Evolutionary conservation across 2,888 invertebrate species (phyloP).

Genomic region (Cryptocheilus praepositus): DNA sequence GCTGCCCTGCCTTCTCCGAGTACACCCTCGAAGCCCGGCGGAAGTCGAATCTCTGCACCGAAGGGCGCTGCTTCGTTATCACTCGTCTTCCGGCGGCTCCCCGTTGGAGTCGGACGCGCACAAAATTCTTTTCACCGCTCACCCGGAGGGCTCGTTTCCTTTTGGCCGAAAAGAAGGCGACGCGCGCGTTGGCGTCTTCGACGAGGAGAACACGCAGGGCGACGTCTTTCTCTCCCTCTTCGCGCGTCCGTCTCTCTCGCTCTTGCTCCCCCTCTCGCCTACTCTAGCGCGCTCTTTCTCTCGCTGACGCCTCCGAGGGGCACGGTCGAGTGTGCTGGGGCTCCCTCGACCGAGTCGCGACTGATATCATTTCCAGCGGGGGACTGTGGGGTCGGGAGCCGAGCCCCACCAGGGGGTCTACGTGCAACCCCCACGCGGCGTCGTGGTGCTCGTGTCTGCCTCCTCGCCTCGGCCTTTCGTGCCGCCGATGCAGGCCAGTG

Average conservation of each 20-base stretch:
- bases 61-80: too few relatives aligned
- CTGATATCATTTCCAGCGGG: slow-evolving; percentile 72
- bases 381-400: slow-evolving; percentile 66
- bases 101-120: too few relatives aligned
- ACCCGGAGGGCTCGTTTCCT: too few relatives aligned
- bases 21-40: too few relatives aligned
- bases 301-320: slow-evolving; percentile 39
- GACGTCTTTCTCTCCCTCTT: slow-evolving; percentile 8
- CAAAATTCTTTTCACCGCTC: too few relatives aligned
- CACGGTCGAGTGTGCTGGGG: slow-evolving; percentile 52
- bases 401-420: slow-evolving; percentile 71
- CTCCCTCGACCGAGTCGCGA: slow-evolving; percentile 71
- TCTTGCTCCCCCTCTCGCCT: not conserved
- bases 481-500: slow-evolving; percentile 41
- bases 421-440: slow-evolving; percentile 62
- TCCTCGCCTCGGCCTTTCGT: slow-evolving; percentile 43
- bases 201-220: too few relatives aligned
- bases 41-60: too few relatives aligned
- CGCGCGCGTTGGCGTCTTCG: too few relatives aligned
- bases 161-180: too few relatives aligned
- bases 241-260: not conserved
- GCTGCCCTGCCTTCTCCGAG: too few relatives aligned
- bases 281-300: not conserved
- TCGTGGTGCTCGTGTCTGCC: slow-evolving; percentile 15
- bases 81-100: too few relatives aligned